phyloP scores from a whole-genome alignment of 2,797 vertebrate species.

The Naso thynnoides region DNA sequence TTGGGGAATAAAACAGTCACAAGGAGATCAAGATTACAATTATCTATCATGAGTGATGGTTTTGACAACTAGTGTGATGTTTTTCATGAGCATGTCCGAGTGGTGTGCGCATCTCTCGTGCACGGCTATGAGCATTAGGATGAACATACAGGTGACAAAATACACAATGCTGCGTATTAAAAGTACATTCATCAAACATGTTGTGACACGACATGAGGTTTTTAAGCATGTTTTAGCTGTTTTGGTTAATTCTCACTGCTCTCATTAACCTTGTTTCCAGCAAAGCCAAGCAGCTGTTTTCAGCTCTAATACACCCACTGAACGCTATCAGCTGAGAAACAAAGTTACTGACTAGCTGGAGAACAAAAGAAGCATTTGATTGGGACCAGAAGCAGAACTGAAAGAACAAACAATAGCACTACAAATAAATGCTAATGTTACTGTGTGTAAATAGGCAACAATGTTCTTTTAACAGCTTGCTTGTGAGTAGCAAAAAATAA shows the following conservation, averaged over 20 bases:
- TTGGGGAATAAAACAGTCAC: background rate
- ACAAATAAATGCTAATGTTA: background rate
- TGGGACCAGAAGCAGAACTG: background rate
- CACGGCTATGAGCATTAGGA: too few relatives aligned
- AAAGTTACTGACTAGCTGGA: background rate
- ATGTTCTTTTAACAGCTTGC: background rate
- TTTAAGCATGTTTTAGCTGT: background rate
- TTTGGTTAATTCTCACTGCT: background rate
- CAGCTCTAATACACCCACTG: background rate
- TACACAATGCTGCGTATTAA: background rate
- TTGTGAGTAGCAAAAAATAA: background rate
- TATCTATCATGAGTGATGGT: background rate
- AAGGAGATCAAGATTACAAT: background rate
- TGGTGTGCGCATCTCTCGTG: background rate
- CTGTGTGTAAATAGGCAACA: background rate
- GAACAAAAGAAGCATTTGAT: background rate
- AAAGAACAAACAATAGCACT: background rate
- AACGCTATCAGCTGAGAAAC: background rate
- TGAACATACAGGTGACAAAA: background rate
- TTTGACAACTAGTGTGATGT: background rate
- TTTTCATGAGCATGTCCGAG: background rate
- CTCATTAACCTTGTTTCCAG: background rate
- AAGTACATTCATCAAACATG: background rate
- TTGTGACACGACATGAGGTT: background rate
- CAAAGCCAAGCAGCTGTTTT: background rate